A percentile compares a stretch with the other conserved stretches of the same genome.
Evolutionary conservation across 1,140 invertebrate species (phyloP).

Genomic region (Danaus melanippus): DNA sequence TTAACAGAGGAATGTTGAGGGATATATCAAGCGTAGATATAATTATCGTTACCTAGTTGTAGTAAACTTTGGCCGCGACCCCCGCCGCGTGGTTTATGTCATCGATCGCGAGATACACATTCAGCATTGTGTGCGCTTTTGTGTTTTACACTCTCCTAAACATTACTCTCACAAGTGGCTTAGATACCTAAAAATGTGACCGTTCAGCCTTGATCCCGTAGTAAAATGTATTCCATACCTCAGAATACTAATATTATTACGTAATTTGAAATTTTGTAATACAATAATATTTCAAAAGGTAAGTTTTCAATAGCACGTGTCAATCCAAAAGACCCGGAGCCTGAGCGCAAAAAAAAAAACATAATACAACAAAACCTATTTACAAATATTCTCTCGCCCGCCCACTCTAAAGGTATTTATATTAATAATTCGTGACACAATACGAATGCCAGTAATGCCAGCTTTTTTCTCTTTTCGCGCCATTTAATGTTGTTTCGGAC

Average conservation of each 20-base stretch:
- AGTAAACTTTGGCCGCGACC: slow-evolving; percentile 24
- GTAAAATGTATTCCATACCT: too few species aligned
- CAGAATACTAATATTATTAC: too few species aligned
- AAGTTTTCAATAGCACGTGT: slow-evolving; percentile 41
- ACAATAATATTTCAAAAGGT: background rate
- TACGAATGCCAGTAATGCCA: slow-evolving; percentile 39
- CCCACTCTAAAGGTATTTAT: slow-evolving; percentile 71
- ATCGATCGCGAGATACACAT: slow-evolving; percentile 37
- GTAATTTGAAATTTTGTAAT: slow-evolving; percentile 2
- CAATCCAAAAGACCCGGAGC: slow-evolving; percentile 30
- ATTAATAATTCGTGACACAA: slow-evolving; percentile 63
- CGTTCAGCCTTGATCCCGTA: too few species aligned
- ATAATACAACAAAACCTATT: slow-evolving; percentile 63
- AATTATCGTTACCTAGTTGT: too few species aligned
- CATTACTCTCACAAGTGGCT: too few species aligned
- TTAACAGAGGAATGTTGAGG: too few species aligned
- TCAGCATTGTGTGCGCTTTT: slow-evolving; percentile 22
- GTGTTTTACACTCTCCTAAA: slow-evolving; percentile 3
- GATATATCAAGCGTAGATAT: too few species aligned
- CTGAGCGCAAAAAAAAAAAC: slow-evolving; percentile 38
- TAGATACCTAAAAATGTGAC: too few species aligned
- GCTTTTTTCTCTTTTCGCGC: slow-evolving; percentile 61
- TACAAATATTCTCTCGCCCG: slow-evolving; percentile 65
- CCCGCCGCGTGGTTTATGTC: slow-evolving; percentile 58
- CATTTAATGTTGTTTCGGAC: slow-evolving; percentile 65